phyloP scores from a whole-genome alignment of 1,140 invertebrate species.

The Calosoma granatense region DNA sequence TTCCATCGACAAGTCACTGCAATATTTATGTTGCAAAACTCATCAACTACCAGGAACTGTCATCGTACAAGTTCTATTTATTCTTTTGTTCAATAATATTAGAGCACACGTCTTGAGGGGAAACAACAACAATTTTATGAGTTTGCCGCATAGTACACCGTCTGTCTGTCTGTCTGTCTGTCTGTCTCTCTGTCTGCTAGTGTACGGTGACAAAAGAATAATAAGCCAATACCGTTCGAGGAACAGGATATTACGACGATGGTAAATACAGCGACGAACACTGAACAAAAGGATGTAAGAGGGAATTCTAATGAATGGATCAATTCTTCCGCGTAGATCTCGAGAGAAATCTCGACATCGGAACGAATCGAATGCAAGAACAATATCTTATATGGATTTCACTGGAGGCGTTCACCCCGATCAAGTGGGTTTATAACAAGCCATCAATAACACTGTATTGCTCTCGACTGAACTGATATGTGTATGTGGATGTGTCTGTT shows the following conservation, averaged over 20 bases:
- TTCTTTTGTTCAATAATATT: too few species aligned
- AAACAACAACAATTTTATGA: background rate
- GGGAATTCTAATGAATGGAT: constrained; percentile 6
- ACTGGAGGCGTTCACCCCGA: background rate
- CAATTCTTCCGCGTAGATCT: background rate
- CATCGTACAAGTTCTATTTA: too few species aligned
- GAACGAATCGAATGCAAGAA: background rate
- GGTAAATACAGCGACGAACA: background rate
- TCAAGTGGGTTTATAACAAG: background rate
- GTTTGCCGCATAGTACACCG: background rate
- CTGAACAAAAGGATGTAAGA: background rate
- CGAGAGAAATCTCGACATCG: background rate
- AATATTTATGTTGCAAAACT: too few species aligned
- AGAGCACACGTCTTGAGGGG: too few species aligned
- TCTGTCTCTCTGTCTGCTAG: background rate
- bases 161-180: background rate
- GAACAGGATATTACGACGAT: constrained; percentile 2
- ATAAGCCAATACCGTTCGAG: constrained; percentile 1
- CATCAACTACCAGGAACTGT: too few species aligned
- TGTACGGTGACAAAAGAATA: background rate
- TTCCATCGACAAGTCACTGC: too few species aligned
- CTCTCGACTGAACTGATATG: too few species aligned
- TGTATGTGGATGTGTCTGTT: background rate
- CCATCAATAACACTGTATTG: too few species aligned
- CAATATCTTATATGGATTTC: background rate